Conservation (phyloP, 2,113 vertebrate species). For the Lota lota region DNA sequence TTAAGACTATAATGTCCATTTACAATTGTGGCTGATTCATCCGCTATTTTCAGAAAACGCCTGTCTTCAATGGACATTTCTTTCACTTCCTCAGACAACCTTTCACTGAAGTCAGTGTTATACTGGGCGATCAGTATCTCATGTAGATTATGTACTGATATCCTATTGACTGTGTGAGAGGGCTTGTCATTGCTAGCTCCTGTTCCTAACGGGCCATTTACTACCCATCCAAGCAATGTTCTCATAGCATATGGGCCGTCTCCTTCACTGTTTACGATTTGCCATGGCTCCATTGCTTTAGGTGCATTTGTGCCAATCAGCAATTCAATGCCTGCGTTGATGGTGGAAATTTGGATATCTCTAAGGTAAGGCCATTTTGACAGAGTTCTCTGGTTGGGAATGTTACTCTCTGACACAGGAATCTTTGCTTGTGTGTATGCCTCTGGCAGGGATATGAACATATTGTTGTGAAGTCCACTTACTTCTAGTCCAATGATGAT, state of each 20-base stretch:
- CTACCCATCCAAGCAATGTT: conserved; percentile 1
- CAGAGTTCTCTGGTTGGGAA: background rate
- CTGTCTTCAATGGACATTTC: conserved; percentile 8
- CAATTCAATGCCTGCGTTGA: no score
- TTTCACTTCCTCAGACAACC: background rate
- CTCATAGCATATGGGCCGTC: no score
- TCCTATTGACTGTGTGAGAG: background rate
- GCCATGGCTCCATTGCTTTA: no score
- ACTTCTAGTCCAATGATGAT: conserved; percentile 7
- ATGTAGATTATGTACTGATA: no score
- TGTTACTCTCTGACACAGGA: conserved; percentile 3
- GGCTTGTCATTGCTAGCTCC: background rate
- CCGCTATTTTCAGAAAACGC: background rate
- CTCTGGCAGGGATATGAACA: conserved; percentile 1
- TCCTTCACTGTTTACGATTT: no score
- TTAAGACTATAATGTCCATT: no score
- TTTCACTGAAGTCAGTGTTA: conserved; percentile 9
- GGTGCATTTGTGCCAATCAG: no score
- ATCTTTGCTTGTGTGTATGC: conserved; percentile 4
- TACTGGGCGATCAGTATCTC: conserved; percentile 2
- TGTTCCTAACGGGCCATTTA: background rate
- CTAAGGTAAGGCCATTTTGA: background rate
- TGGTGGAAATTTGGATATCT: background rate
- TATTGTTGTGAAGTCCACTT: background rate
- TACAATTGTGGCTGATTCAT: background rate